Percentiles rank a stretch among this genome's conserved stretches.
Conservation (phyloP, 2,113 vertebrate genomes). For the Forbesichthys agassizii region DNA sequence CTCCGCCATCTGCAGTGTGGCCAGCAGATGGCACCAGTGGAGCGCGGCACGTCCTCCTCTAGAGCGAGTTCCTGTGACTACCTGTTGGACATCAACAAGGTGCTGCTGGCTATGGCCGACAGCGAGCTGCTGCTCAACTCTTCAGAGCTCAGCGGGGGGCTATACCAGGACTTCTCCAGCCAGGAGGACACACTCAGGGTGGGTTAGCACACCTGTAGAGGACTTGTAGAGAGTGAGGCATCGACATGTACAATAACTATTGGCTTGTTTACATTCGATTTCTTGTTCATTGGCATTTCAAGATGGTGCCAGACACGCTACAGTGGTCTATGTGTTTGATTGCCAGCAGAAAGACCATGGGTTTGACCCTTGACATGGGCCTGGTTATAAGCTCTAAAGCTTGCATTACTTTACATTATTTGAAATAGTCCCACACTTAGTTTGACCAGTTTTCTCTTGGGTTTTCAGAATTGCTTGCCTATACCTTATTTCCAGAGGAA, state of each 20-base stretch:
- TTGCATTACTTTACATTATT: too few relatives aligned
- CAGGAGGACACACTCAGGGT: conserved; percentile 93
- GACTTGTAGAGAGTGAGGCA: not conserved
- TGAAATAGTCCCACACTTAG: too few relatives aligned
- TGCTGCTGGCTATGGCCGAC: conserved; percentile 86
- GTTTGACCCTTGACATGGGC: too few relatives aligned
- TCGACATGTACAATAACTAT: not conserved
- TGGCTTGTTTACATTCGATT: too few relatives aligned
- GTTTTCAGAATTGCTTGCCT: not conserved
- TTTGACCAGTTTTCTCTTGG: too few relatives aligned
- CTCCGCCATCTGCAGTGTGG: not conserved
- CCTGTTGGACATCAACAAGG: conserved; percentile 89
- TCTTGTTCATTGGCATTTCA: too few relatives aligned
- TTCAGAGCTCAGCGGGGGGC: conserved; percentile 82
- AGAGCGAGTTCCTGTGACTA: conserved; percentile 80
- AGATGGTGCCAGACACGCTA: too few relatives aligned
- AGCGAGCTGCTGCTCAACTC: conserved; percentile 88
- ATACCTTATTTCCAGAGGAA: not conserved
- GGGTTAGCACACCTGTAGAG: conserved; percentile 3
- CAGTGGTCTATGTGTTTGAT: too few relatives aligned
- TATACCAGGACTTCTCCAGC: conserved; percentile 88
- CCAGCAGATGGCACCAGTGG: conserved; percentile 52
- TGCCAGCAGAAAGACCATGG: too few relatives aligned
- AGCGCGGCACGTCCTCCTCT: conserved; percentile 25
- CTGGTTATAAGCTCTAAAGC: too few relatives aligned